Evolutionary conservation across 2,888 invertebrate genomes (phyloP).

Genomic region (Mechanitis mazaeus): DNA sequence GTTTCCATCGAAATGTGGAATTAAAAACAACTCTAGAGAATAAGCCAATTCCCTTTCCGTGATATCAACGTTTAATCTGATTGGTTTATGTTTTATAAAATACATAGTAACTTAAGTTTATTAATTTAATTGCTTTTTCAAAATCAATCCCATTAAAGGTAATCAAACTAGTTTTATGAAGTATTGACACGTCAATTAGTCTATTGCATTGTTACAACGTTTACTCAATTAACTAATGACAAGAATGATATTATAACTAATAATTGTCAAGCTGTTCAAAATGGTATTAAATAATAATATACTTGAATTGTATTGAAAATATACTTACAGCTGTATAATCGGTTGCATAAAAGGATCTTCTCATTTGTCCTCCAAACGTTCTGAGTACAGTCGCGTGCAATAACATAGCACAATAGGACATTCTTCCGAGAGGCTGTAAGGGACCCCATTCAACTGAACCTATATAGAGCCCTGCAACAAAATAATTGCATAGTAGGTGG

Average conservation of each 20-base stretch:
- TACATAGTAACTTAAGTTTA: background rate
- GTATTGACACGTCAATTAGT: background rate
- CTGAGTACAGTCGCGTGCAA: slow-evolving; percentile 63
- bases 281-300: no score
- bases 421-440: slow-evolving; percentile 60
- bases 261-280: no score
- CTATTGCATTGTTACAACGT: background rate
- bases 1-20: slow-evolving; percentile 23
- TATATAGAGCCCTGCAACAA: slow-evolving; percentile 54
- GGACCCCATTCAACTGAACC: slow-evolving; percentile 67
- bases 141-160: background rate
- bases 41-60: slow-evolving; percentile 10
- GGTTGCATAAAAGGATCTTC: slow-evolving; percentile 66
- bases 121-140: background rate
- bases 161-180: background rate
- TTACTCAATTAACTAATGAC: background rate
- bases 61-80: background rate
- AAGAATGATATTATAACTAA: no score
- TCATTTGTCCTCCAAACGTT: slow-evolving; percentile 68
- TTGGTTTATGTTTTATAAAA: background rate
- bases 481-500: background rate
- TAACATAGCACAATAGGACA: slow-evolving; percentile 72
- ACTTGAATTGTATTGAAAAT: background rate
- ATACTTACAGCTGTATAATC: slow-evolving; percentile 68
- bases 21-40: slow-evolving; percentile 24